Conservation (phyloP, 1,140 invertebrate genomes). For the Caenorhabditis inopinata region DNA sequence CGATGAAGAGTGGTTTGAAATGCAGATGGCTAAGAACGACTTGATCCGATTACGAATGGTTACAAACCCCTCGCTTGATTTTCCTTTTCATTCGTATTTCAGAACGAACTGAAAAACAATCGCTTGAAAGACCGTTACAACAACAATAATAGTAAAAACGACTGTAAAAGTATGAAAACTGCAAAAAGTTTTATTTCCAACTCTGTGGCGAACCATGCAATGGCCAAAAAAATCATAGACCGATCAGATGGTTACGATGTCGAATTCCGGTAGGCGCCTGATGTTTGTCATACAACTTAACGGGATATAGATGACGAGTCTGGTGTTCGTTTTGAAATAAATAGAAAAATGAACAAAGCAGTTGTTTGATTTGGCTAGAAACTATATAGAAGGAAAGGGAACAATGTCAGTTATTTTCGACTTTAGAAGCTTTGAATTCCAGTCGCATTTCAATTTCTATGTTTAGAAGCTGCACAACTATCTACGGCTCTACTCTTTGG, state of each 20-base stretch:
- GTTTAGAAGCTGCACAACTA: no score
- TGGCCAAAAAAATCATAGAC: background rate
- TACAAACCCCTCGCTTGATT: background rate
- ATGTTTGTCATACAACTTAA: background rate
- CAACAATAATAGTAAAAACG: background rate
- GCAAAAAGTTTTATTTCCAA: background rate
- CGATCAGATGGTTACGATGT: slow-evolving; percentile 1
- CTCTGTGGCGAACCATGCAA: background rate
- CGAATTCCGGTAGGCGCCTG: background rate
- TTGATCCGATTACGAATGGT: slow-evolving; percentile 27
- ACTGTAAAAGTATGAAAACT: background rate
- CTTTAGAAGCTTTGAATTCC: no score
- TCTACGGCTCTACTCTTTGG: no score
- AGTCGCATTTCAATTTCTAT: no score
- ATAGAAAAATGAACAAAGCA: no score
- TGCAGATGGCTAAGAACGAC: slow-evolving; percentile 9
- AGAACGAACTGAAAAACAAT: slow-evolving; percentile 1
- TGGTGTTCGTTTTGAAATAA: background rate
- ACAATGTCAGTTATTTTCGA: no score
- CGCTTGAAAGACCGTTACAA: background rate
- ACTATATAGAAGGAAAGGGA: no score
- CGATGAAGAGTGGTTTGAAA: slow-evolving; percentile 12
- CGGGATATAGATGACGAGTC: background rate
- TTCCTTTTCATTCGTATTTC: background rate
- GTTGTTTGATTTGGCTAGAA: no score